A percentile compares a stretch with the other conserved stretches of the same genome.
Conservation (phyloP, 2,797 vertebrate species). For the Thunnus albacares region DNA sequence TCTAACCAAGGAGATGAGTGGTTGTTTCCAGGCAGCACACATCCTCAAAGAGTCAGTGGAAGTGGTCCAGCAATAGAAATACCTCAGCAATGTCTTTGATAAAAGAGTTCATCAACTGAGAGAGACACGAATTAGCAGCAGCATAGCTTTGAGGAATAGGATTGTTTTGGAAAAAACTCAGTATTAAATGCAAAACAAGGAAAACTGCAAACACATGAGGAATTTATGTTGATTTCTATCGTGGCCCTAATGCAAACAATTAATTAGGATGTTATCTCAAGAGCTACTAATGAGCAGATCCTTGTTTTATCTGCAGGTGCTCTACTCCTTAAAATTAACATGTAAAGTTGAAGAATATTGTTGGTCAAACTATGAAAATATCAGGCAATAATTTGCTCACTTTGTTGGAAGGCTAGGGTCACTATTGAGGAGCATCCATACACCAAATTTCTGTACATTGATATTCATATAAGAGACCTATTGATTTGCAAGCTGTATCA, state of each 20-base stretch:
- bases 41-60: neutral
- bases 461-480: neutral
- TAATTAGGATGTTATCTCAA: conserved; percentile 33
- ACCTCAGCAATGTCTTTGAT: conserved; percentile 23
- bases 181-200: neutral
- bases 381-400: conserved; percentile 11
- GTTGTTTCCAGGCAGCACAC: conserved; percentile 21
- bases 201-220: conserved; percentile 15
- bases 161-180: neutral
- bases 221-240: conserved; percentile 11
- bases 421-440: neutral
- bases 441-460: neutral
- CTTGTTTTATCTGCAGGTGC: conserved; percentile 29
- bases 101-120: conserved; percentile 11
- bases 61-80: conserved; percentile 29
- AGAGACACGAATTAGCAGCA: conserved; percentile 8
- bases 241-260: conserved; percentile 27
- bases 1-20: conserved; percentile 28
- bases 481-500: neutral
- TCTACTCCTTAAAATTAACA: conserved; percentile 23
- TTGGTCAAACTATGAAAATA: conserved; percentile 4
- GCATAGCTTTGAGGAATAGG: neutral
- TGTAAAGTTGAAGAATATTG: conserved; percentile 3
- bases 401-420: neutral
- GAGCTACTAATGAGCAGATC: conserved; percentile 29